Conservation (phyloP, 1,140 invertebrate species). For the Heliothis subflexa region DNA sequence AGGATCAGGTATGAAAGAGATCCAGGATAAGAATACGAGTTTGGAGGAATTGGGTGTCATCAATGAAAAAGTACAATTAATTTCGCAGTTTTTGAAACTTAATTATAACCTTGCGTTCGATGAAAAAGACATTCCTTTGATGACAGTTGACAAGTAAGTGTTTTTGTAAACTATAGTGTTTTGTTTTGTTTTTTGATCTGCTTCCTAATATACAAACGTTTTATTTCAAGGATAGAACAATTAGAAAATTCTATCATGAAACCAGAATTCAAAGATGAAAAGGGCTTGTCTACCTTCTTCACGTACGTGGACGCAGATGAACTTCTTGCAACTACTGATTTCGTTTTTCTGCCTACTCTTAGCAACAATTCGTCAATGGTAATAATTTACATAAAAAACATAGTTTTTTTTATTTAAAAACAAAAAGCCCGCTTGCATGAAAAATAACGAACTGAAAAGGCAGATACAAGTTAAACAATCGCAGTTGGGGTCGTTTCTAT, state of each 20-base stretch:
- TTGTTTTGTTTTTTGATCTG: not conserved
- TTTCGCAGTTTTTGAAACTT: not conserved
- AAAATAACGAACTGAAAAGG: too few species aligned
- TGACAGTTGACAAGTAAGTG: constrained; percentile 3
- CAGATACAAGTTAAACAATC: too few species aligned
- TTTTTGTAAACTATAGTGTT: not conserved
- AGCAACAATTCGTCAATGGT: constrained; percentile 57
- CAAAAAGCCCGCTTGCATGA: too few species aligned
- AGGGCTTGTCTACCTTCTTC: constrained; percentile 62
- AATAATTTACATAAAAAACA: constrained; percentile 11
- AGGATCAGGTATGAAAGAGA: not conserved
- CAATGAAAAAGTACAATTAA: not conserved
- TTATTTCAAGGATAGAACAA: constrained; percentile 4
- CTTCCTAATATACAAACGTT: constrained; percentile 2
- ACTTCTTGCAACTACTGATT: constrained; percentile 63
- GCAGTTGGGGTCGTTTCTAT: too few species aligned
- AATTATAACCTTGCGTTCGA: constrained; percentile 3
- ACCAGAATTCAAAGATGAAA: constrained; percentile 64
- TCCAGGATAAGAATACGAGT: not conserved
- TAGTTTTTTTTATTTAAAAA: too few species aligned
- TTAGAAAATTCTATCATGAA: constrained; percentile 76
- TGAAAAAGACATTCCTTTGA: not conserved
- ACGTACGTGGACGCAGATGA: constrained; percentile 67
- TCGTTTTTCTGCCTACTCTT: constrained; percentile 65
- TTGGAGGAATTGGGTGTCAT: constrained; percentile 8